A percentile compares a stretch with the other conserved stretches of the same genome.
Evolutionary conservation across 1,140 invertebrate genomes (phyloP).

Genomic region (Linepithema humile): DNA sequence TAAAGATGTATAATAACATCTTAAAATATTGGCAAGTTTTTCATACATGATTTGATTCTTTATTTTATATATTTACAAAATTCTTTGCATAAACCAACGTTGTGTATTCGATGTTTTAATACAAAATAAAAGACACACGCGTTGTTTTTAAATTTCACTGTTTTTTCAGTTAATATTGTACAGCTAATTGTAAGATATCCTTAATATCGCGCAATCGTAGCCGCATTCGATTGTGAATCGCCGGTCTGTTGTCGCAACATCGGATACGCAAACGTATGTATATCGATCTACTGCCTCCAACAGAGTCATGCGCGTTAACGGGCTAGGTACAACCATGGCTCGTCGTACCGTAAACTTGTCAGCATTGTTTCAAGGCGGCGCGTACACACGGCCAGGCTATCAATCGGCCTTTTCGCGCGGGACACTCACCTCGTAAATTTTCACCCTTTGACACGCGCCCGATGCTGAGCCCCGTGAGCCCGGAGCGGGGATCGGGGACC

Average conservation of each 20-base stretch:
- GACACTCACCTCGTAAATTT: slow-evolving; percentile 81
- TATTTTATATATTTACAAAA: too few relatives aligned
- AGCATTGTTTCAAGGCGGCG: slow-evolving; percentile 59
- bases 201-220: slow-evolving; percentile 21
- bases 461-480: slow-evolving; percentile 75
- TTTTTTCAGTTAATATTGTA: too few relatives aligned
- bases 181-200: too few relatives aligned
- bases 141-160: too few relatives aligned
- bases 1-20: too few relatives aligned
- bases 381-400: slow-evolving; percentile 64
- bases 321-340: slow-evolving; percentile 48
- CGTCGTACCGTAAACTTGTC: slow-evolving; percentile 49
- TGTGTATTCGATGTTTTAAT: too few relatives aligned
- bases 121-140: too few relatives aligned
- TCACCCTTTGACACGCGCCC: slow-evolving; percentile 83
- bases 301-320: slow-evolving; percentile 62
- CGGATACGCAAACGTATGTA: slow-evolving; percentile 54
- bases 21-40: too few relatives aligned
- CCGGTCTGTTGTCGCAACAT: slow-evolving; percentile 14
- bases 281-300: slow-evolving; percentile 54
- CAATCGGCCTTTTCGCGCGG: slow-evolving; percentile 77
- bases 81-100: too few relatives aligned
- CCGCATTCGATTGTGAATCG: slow-evolving; percentile 34
- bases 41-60: too few relatives aligned
- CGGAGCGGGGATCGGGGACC: neutral